phyloP scores from a whole-genome alignment of 2,888 invertebrate genomes.

The Augochlorella aurata region DNA sequence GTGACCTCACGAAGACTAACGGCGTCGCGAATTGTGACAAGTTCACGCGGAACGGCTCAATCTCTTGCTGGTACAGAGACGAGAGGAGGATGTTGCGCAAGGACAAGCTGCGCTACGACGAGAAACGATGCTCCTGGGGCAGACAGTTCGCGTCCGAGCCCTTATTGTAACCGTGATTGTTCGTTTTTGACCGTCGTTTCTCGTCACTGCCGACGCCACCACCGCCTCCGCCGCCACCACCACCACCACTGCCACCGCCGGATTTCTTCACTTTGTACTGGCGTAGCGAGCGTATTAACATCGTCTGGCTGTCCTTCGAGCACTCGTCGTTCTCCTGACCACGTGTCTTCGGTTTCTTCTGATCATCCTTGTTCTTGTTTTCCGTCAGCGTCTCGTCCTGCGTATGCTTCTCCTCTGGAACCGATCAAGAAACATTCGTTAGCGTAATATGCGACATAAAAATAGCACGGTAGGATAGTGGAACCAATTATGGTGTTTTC shows the following conservation, averaged over 20 bases:
- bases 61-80: slow-evolving; percentile 24
- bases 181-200: slow-evolving; percentile 65
- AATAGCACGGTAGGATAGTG: no score
- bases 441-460: background rate
- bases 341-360: slow-evolving; percentile 58
- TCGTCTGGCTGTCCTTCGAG: slow-evolving; percentile 68
- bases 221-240: no score
- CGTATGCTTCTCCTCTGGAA: slow-evolving; percentile 78
- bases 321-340: slow-evolving; percentile 44
- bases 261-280: slow-evolving; percentile 72
- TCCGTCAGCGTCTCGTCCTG: slow-evolving; percentile 79
- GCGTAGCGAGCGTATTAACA: slow-evolving; percentile 73
- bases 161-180: slow-evolving; percentile 54
- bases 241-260: slow-evolving; percentile 15
- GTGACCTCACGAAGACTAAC: background rate
- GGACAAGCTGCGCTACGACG: slow-evolving; percentile 69
- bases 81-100: slow-evolving; percentile 2
- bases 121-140: slow-evolving; percentile 74
- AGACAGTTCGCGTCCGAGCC: slow-evolving; percentile 73
- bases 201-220: slow-evolving; percentile 60
- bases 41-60: slow-evolving; percentile 7
- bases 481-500: no score
- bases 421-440: background rate
- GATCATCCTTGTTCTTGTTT: slow-evolving; percentile 71
- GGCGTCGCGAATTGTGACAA: slow-evolving; percentile 9